phyloP scores from a whole-genome alignment of 1,140 invertebrate genomes.

The Thaumatotibia leucotreta region DNA sequence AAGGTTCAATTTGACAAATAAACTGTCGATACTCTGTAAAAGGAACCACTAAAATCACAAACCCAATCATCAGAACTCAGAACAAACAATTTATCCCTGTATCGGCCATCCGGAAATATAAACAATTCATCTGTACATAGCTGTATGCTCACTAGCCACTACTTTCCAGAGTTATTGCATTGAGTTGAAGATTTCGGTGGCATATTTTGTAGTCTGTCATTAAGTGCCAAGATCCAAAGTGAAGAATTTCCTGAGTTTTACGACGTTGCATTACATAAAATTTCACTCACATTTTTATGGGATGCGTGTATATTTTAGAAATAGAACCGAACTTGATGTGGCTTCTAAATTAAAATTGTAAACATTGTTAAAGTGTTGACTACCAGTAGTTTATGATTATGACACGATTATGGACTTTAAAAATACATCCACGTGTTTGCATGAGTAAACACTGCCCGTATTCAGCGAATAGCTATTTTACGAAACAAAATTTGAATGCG shows the following conservation, averaged over 20 bases:
- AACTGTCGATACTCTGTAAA: not conserved
- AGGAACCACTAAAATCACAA: not conserved
- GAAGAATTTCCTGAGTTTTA: conserved; percentile 34
- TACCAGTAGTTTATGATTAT: not conserved
- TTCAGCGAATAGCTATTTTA: not conserved
- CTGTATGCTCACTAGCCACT: conserved; percentile 34
- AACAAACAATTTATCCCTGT: not conserved
- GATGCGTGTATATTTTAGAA: conserved; percentile 17
- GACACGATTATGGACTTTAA: not conserved
- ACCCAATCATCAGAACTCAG: not conserved
- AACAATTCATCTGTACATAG: conserved; percentile 31
- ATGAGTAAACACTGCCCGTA: too few species aligned
- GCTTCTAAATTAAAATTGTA: not conserved
- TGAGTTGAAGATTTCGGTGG: conserved; percentile 52
- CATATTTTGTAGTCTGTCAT: conserved; percentile 42
- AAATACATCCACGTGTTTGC: not conserved
- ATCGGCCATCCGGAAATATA: conserved; percentile 29
- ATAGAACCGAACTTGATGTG: not conserved
- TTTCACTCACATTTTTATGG: conserved; percentile 32
- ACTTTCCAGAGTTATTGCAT: conserved; percentile 38
- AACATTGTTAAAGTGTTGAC: not conserved
- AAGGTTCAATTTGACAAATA: not conserved
- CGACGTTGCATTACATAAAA: conserved; percentile 29
- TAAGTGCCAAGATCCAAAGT: conserved; percentile 43
- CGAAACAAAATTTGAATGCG: not conserved